Evolutionary conservation across 1,140 invertebrate species (phyloP), one percentile per base, ranked within the genome.

Genomic region (Thalassaphorura encarpata): DNA sequence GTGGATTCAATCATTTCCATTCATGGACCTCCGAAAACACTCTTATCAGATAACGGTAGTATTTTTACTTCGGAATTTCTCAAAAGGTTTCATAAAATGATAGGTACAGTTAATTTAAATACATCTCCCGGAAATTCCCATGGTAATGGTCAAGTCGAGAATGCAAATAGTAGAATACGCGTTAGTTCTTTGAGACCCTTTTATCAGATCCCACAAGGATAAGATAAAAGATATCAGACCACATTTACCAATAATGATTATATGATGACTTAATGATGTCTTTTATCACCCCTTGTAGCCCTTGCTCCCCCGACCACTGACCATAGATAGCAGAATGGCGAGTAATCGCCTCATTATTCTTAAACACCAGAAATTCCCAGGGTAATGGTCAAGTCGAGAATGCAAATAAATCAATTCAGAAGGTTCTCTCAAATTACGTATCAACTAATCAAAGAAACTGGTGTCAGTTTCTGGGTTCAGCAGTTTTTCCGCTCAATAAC

Each of bases 71-170:
- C 60, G 31, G 15, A 51, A 11, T 31, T 56, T 3, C 13, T 63
- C 15, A 15, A 24, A 16, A 26, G 52, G 21, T 31, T 58, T 11
- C 26, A 49, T 26, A 50, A 52, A 15, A 5, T 29, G 2, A 27
- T 61, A n/a, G 46, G 57, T 18, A 57, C 50, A 18, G 31, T 27
- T 2, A 56, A 63, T 27, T 24, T 19, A 16, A 26, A 53, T 4
- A 54, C 60, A 3, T 43, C 54, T 15, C 39, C 58, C 11, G 52
- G 60, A 16, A 51, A 61, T 31, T 47, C 62, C 19, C 52, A 61
- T n/a, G n/a, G n/a, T n/a, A n/a, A n/a, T n/a, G n/a, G 41, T 58
- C 58, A 15, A 65, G 67, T 36, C 66, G 66, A 8, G 28, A 56
- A 48, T 46, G 36, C 15, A 64, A 68, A 41, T 39, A 62, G 18